Evolutionary conservation across 2,888 invertebrate species (phyloP).

Genomic region (Lathronympha strigana): DNA sequence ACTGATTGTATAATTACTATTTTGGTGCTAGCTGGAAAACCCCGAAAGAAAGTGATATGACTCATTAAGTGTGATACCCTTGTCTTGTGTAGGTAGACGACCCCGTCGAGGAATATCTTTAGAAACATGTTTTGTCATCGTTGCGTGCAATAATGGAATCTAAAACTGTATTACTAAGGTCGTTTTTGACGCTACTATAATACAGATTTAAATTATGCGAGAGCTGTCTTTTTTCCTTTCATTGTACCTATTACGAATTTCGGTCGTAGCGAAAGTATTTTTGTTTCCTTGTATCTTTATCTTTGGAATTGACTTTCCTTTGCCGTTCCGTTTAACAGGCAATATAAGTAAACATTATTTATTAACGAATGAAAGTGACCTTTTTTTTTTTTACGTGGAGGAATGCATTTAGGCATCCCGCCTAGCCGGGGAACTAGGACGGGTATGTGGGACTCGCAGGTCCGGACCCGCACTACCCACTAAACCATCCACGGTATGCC

Average conservation of each 20-base stretch:
- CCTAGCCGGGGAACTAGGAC: no score
- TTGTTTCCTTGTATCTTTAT: conserved; percentile 28
- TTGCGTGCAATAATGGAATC: background rate
- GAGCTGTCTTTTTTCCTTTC: conserved; percentile 29
- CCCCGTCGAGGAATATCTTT: conserved; percentile 1
- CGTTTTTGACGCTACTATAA: background rate
- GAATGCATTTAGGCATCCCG: no score
- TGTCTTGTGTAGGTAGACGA: conserved; percentile 11
- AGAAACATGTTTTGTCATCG: background rate
- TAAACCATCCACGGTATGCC: no score
- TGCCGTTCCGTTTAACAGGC: conserved; percentile 13
- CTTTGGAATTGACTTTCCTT: conserved; percentile 35
- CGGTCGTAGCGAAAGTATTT: conserved; percentile 37
- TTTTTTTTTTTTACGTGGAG: no score
- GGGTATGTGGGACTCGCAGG: no score
- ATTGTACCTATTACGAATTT: conserved; percentile 25
- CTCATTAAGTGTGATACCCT: conserved; percentile 8
- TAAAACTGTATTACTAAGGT: conserved; percentile 1
- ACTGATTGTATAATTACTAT: conserved; percentile 23
- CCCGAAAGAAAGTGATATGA: conserved; percentile 33
- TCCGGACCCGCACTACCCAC: no score
- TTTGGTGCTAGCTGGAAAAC: conserved; percentile 24
- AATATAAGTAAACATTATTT: conserved; percentile 28
- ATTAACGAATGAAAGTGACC: conserved; percentile 8
- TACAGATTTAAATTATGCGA: conserved; percentile 9